Conservation (phyloP, 2,888 invertebrate genomes). For the Junonia oenone region DNA sequence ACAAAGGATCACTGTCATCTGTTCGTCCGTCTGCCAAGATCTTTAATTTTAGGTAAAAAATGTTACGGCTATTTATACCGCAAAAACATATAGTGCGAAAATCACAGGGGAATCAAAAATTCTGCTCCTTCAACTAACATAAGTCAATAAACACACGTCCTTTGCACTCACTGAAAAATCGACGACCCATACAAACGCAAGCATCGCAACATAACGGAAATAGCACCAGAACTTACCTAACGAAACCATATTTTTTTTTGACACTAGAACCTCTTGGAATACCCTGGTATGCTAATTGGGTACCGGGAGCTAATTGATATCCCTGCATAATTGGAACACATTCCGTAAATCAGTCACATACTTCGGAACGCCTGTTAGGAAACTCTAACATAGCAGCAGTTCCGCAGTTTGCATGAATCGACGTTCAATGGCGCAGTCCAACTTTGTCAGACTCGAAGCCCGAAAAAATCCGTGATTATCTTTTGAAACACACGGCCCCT, state of each 20-base stretch:
- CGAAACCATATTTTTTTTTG: not conserved
- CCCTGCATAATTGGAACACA: slow-evolving; percentile 14
- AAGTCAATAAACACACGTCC: too few species aligned
- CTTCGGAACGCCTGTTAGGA: slow-evolving; percentile 18
- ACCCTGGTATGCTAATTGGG: slow-evolving; percentile 4
- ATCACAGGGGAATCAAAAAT: too few species aligned
- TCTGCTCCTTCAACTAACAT: too few species aligned
- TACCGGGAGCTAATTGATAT: slow-evolving; percentile 14
- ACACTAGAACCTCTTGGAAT: not conserved
- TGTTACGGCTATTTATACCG: too few species aligned
- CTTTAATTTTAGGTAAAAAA: too few species aligned
- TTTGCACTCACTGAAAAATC: too few species aligned
- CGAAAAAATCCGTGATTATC: slow-evolving; percentile 23
- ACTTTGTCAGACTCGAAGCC: slow-evolving; percentile 19
- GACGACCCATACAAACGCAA: too few species aligned
- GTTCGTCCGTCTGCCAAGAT: too few species aligned
- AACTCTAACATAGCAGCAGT: slow-evolving; percentile 19
- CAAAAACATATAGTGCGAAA: too few species aligned
- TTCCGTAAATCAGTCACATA: slow-evolving; percentile 20
- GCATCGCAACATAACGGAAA: not conserved
- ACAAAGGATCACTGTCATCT: too few species aligned
- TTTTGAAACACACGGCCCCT: too few species aligned
- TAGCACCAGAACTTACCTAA: not conserved
- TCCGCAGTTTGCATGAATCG: slow-evolving; percentile 22
- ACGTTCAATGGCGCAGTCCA: slow-evolving; percentile 23